phyloP scores from a whole-genome alignment of 2,888 invertebrate species.

The Amblyteles armatorius region DNA sequence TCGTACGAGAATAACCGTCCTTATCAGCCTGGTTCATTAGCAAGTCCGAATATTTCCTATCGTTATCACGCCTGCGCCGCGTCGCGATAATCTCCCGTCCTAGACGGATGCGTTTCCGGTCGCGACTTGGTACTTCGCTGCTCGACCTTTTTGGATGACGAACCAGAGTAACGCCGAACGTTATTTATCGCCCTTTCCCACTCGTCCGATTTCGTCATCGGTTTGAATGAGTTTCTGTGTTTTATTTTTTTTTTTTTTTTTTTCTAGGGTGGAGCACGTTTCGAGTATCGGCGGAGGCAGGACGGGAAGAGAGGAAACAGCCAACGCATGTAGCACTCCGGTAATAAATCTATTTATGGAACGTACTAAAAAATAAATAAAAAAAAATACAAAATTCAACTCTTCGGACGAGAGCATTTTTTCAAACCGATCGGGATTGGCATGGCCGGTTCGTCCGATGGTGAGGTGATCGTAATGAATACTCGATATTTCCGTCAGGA shows the following conservation, averaged over 20 bases:
- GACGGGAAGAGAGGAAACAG: conserved; percentile 69
- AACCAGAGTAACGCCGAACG: background rate
- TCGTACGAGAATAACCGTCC: conserved; percentile 30
- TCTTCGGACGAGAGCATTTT: background rate
- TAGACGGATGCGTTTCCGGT: conserved; percentile 69
- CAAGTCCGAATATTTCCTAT: conserved; percentile 51
- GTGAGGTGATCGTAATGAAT: background rate
- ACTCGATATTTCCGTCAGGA: background rate
- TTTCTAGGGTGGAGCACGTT: conserved; percentile 63
- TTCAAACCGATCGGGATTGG: background rate
- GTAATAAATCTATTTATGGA: conserved; percentile 57
- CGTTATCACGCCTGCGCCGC: conserved; percentile 23
- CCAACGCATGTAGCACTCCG: conserved; percentile 74
- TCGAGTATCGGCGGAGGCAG: conserved; percentile 66
- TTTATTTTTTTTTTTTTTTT: conserved; percentile 28
- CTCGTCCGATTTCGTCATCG: background rate
- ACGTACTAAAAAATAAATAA: too few relatives aligned
- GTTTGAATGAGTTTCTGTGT: conserved; percentile 5
- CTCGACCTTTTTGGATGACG: background rate
- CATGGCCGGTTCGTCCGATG: background rate
- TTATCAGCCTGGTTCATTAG: conserved; percentile 59
- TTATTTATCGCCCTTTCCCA: background rate
- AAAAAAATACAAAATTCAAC: background rate
- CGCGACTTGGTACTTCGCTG: background rate
- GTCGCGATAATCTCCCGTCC: conserved; percentile 58